phyloP scores from a whole-genome alignment of 2,113 vertebrate genomes.

The Syrrhaptes paradoxus region DNA sequence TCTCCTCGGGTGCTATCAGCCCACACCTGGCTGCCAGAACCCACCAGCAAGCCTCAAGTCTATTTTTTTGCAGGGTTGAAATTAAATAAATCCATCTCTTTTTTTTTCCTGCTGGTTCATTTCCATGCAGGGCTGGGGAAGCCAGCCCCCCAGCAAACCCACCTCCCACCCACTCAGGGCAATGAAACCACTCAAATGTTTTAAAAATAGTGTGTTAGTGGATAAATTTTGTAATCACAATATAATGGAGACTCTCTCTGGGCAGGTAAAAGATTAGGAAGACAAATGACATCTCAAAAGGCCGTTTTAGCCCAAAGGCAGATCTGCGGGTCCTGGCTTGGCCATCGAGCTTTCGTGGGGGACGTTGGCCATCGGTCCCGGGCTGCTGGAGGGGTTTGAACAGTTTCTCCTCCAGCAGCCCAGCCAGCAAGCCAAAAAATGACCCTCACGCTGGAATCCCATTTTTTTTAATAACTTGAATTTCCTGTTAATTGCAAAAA shows the following conservation, averaged over 20 bases:
- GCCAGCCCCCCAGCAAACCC: not conserved
- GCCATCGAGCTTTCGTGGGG: not conserved
- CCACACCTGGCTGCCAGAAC: not conserved
- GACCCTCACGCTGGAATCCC: not conserved
- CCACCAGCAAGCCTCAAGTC: not conserved
- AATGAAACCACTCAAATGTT: not conserved
- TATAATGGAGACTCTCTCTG: not conserved
- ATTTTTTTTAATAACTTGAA: not conserved
- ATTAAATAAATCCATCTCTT: not conserved
- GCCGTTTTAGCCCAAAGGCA: not conserved
- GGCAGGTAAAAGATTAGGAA: not conserved
- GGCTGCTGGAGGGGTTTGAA: not conserved
- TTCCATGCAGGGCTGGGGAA: not conserved
- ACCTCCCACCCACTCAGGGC: not conserved
- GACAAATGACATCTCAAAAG: not conserved
- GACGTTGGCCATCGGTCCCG: fast-evolving
- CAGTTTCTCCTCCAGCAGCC: not conserved
- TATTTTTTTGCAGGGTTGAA: not conserved
- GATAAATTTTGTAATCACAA: not conserved
- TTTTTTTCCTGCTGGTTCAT: not conserved
- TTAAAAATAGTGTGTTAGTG: not conserved
- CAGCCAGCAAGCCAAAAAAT: not conserved
- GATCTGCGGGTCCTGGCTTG: not conserved
- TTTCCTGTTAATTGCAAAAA: not conserved
- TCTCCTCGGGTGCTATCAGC: not conserved